These are phyloP conservation scores for Mesitornis unicolor DNA, from an alignment of 2,113 vertebrate genomes.

Conservation along the genomic window DNA sequence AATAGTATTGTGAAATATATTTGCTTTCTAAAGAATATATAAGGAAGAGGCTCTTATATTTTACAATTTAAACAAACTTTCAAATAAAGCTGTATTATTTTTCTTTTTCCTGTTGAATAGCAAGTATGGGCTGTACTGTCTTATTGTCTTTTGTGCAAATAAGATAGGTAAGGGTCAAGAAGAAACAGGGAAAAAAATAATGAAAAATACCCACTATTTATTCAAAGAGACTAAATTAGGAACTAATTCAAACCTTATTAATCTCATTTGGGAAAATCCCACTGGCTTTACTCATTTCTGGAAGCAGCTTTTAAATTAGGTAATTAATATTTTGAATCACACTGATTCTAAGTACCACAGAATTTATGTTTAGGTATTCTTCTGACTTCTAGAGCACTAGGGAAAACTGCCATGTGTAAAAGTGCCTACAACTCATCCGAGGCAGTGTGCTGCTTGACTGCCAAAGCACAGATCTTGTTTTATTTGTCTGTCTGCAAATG, in stretches of 20 bases:
- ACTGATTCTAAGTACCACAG: not conserved
- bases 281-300: not conserved
- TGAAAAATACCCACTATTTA: fast-evolving
- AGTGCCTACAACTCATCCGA: not conserved
- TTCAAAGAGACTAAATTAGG: not conserved
- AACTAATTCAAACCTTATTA: not conserved
- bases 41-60: not conserved
- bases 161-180: not conserved
- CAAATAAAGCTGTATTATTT: not conserved
- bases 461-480: not conserved
- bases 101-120: not conserved
- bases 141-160: not conserved
- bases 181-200: not conserved
- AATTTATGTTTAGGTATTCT: slow-evolving; percentile 8
- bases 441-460: not conserved
- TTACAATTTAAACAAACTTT: not conserved
- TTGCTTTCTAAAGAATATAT: not conserved
- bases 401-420: not conserved
- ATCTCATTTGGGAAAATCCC: not conserved
- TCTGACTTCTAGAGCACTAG: not conserved
- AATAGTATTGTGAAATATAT: not conserved
- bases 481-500: not conserved
- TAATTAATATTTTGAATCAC: slow-evolving; percentile 14
- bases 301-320: not conserved
- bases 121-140: not conserved